Conservation (phyloP, 2,797 vertebrate genomes). For the Sandelia bainsii region DNA sequence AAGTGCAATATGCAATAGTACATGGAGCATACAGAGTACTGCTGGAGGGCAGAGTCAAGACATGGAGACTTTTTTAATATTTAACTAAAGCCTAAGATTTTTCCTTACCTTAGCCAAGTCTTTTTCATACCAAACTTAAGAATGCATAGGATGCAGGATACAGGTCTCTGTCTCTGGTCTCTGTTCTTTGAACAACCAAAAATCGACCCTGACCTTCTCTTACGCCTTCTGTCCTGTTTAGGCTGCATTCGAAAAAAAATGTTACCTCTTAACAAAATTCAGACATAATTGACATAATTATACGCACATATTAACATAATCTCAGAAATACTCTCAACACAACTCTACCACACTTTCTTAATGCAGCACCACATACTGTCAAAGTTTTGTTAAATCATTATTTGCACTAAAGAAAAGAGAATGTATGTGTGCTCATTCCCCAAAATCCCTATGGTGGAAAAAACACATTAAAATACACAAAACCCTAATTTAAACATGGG, state of each 20-base stretch:
- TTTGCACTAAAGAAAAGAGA: too few relatives aligned
- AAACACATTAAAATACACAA: too few relatives aligned
- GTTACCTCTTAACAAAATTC: neutral
- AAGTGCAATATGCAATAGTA: neutral
- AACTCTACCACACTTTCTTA: neutral
- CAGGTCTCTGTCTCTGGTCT: too few relatives aligned
- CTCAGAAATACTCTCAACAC: slow-evolving; percentile 5
- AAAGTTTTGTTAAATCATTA: too few relatives aligned
- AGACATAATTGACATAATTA: too few relatives aligned
- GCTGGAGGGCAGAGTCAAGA: neutral
- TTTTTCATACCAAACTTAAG: neutral
- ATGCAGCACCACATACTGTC: too few relatives aligned
- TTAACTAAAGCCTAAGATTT: neutral
- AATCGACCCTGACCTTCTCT: too few relatives aligned
- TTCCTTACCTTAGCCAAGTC: neutral
- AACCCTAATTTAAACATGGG: too few relatives aligned
- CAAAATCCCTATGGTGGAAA: too few relatives aligned
- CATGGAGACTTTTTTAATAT: neutral
- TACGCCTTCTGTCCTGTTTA: neutral
- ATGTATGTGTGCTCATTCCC: too few relatives aligned
- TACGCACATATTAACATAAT: too few relatives aligned
- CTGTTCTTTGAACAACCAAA: neutral
- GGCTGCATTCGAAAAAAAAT: too few relatives aligned
- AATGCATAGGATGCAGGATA: neutral
- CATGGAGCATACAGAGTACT: neutral